Conservation (phyloP, 1,140 invertebrate species). For the Ylistrum balloti region DNA sequence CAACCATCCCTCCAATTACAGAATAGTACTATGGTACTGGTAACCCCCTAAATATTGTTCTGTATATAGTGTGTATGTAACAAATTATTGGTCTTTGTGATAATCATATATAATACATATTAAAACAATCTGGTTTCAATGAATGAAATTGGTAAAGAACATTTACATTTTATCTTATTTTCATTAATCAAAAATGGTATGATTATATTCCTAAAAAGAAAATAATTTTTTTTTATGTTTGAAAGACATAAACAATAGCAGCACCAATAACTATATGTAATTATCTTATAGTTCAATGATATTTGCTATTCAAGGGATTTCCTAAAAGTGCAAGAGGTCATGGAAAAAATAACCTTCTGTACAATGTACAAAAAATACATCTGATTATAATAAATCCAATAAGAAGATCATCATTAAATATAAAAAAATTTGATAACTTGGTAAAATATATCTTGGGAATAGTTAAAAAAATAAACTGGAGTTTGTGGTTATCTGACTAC, state of each 20-base stretch:
- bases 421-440: not conserved
- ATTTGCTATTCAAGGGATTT: not conserved
- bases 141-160: not conserved
- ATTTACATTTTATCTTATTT: not conserved
- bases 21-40: not conserved
- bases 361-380: slow-evolving; percentile 8
- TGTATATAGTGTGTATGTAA: no score
- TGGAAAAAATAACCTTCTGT: not conserved
- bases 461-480: slow-evolving; percentile 16
- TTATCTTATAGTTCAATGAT: not conserved
- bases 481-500: not conserved
- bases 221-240: not conserved
- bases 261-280: not conserved
- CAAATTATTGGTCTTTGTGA: not conserved
- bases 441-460: slow-evolving; percentile 19
- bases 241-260: not conserved
- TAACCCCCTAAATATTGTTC: not conserved
- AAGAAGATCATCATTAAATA: not conserved
- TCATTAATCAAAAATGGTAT: not conserved
- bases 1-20: no score
- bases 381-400: not conserved
- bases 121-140: not conserved
- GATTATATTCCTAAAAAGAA: not conserved
- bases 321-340: not conserved
- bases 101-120: not conserved